Conservation (phyloP, 2,113 vertebrate species). For the Cololabis saira region DNA sequence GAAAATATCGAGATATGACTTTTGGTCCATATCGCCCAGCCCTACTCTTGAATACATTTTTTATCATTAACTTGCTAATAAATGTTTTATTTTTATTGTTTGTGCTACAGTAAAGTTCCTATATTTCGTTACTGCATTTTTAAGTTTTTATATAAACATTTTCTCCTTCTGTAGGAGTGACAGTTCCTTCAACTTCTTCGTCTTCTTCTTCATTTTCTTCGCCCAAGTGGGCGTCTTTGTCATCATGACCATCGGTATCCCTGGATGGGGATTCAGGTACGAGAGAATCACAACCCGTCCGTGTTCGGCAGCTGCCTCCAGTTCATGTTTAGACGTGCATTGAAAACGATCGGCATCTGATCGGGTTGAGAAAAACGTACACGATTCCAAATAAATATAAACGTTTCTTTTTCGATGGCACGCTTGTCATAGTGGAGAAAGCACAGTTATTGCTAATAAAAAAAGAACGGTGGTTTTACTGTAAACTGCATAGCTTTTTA, state of each 20-base stretch:
- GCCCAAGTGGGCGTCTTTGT: slow-evolving; percentile 88
- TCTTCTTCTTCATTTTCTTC: slow-evolving; percentile 98
- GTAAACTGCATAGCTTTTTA: too few species aligned
- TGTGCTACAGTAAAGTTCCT: too few species aligned
- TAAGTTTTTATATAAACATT: background rate
- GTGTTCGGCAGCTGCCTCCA: background rate
- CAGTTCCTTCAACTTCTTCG: slow-evolving; percentile 98
- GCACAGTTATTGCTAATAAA: too few species aligned
- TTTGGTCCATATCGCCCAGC: too few species aligned
- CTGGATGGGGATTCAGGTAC: slow-evolving; percentile 95
- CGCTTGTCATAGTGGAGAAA: too few species aligned
- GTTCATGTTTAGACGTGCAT: background rate
- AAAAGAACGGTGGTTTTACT: too few species aligned
- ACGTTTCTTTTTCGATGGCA: too few species aligned
- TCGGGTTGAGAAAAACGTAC: too few species aligned
- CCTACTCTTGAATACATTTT: too few species aligned
- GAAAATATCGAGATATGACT: too few species aligned
- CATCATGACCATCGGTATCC: slow-evolving; percentile 93
- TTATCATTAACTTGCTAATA: background rate
- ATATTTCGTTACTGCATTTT: background rate
- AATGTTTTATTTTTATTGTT: background rate
- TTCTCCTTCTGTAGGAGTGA: slow-evolving; percentile 85
- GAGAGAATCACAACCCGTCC: background rate
- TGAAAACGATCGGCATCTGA: too few species aligned
- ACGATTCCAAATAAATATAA: too few species aligned